Percentiles rank a stretch among this genome's conserved stretches.
Conservation (phyloP, 2,888 invertebrate species). For the Diaphora mendica region DNA sequence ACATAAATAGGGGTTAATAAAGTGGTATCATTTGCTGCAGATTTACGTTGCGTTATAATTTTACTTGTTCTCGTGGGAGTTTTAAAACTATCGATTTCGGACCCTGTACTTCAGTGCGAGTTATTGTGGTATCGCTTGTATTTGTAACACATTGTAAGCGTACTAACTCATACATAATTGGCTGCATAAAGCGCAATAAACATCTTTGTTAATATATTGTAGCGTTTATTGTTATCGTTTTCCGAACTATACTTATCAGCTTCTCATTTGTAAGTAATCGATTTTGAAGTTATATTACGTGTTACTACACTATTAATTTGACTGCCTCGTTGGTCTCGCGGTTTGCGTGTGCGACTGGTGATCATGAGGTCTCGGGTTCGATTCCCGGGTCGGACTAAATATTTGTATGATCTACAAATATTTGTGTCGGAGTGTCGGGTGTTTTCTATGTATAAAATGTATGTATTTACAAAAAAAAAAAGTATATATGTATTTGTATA, state of each 20-base stretch:
- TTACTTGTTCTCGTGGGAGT: constrained; percentile 41
- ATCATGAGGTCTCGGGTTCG: too few species aligned
- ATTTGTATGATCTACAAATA: too few species aligned
- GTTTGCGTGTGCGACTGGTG: too few species aligned
- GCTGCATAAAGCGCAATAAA: not conserved
- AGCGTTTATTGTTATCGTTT: not conserved
- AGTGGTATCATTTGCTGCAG: constrained; percentile 30
- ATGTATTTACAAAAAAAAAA: too few species aligned
- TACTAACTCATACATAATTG: too few species aligned
- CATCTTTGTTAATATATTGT: not conserved
- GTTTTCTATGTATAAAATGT: too few species aligned
- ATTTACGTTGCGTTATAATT: constrained; percentile 40
- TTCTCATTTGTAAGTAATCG: not conserved
- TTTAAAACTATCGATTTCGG: constrained; percentile 41
- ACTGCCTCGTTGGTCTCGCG: too few species aligned
- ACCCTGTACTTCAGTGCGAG: not conserved
- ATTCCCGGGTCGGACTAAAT: too few species aligned
- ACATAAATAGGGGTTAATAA: constrained; percentile 42
- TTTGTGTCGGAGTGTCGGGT: too few species aligned
- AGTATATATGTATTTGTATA: too few species aligned
- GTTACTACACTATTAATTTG: not conserved
- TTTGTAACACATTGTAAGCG: not conserved
- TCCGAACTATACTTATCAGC: not conserved
- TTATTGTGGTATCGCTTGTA: not conserved
- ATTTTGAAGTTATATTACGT: not conserved